phyloP scores from a whole-genome alignment of 2,797 vertebrate species.

The Syndactyla subalaris region DNA sequence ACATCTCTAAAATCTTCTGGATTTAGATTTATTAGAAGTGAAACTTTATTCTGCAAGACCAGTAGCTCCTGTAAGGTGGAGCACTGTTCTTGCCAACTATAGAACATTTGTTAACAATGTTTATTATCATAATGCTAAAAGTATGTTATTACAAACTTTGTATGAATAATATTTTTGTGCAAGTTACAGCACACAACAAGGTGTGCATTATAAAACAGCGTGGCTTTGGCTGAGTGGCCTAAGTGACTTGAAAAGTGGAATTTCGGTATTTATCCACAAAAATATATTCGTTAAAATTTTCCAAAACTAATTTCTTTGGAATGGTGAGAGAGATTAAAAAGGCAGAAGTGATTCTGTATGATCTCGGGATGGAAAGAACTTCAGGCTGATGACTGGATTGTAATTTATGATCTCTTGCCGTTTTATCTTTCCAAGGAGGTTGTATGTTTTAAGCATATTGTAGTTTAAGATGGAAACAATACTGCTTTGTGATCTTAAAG shows the following conservation, averaged over 20 bases:
- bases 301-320: slow-evolving; percentile 12
- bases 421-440: not conserved
- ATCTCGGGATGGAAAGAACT: not conserved
- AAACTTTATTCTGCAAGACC: slow-evolving; percentile 60
- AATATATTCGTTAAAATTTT: slow-evolving; percentile 46
- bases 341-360: not conserved
- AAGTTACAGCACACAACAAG: slow-evolving; percentile 66
- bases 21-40: slow-evolving; percentile 30
- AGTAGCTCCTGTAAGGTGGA: slow-evolving; percentile 27
- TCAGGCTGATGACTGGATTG: not conserved
- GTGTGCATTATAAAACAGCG: slow-evolving; percentile 41
- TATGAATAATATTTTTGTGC: slow-evolving; percentile 69
- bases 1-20: not conserved
- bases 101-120: slow-evolving; percentile 69
- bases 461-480: not conserved
- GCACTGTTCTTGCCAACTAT: slow-evolving; percentile 3
- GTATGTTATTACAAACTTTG: slow-evolving; percentile 69
- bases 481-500: not conserved
- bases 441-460: not conserved
- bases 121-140: slow-evolving; percentile 75
- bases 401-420: not conserved
- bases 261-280: slow-evolving; percentile 43
- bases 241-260: slow-evolving; percentile 40
- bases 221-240: slow-evolving; percentile 8
- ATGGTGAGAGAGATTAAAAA: not conserved